Evolutionary conservation across 2,113 vertebrate species (phyloP).

Genomic region (Poecile atricapillus): DNA sequence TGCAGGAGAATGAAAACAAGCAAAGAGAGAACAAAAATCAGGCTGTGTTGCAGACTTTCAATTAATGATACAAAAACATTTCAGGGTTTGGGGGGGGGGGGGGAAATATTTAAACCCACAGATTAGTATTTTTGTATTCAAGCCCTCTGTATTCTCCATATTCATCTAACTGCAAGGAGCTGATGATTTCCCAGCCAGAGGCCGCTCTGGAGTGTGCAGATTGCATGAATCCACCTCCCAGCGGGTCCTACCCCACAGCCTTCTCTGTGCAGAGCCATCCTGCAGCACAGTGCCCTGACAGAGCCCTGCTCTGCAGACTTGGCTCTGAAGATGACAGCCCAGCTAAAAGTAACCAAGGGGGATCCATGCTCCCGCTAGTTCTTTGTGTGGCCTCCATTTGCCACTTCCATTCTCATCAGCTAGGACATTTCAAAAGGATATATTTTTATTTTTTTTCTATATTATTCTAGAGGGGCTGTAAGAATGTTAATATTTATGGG

Average conservation of each 20-base stretch:
- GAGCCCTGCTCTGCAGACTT: not conserved
- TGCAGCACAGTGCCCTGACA: not conserved
- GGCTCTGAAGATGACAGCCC: not conserved
- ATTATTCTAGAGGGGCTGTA: not conserved
- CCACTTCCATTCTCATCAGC: not conserved
- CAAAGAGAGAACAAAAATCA: not conserved
- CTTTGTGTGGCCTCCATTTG: not conserved
- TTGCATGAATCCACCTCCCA: not conserved
- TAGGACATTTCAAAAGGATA: not conserved
- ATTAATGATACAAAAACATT: not conserved
- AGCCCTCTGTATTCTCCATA: not conserved
- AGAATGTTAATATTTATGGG: conserved; percentile 42
- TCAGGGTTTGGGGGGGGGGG: not conserved
- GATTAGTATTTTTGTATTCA: not conserved
- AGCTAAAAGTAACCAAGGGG: not conserved
- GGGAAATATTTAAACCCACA: not conserved
- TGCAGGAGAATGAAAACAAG: not conserved
- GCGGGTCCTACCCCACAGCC: not conserved
- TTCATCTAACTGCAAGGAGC: not conserved
- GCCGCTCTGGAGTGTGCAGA: fast-evolving
- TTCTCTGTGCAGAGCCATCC: not conserved
- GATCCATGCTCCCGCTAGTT: not conserved
- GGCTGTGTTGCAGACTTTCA: not conserved
- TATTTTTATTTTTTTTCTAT: not conserved
- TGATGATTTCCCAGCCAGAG: not conserved